Evolutionary conservation across 2,888 invertebrate genomes (phyloP).

Genomic region (Xylocampa areola): DNA sequence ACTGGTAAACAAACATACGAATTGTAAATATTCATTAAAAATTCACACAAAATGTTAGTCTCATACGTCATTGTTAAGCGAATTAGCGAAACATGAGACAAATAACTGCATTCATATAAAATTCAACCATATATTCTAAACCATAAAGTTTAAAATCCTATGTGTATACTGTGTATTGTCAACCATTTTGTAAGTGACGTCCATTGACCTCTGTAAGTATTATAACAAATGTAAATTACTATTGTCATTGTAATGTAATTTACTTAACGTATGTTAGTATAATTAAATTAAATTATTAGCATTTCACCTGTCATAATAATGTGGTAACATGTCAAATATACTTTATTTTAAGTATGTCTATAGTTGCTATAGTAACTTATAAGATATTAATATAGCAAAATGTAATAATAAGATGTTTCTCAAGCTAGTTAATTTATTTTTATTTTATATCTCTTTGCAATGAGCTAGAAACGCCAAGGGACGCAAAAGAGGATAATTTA

Average conservation of each 20-base stretch:
- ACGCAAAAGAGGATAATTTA: too few species aligned
- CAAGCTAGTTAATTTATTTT: too few species aligned
- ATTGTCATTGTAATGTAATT: conserved; percentile 28
- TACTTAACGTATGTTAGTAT: conserved; percentile 11
- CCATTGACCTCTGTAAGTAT: conserved; percentile 34
- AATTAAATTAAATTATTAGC: conserved; percentile 9
- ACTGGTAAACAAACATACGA: conserved; percentile 55
- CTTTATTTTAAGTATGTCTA: not conserved
- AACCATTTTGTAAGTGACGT: conserved; percentile 32
- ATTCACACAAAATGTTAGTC: conserved; percentile 50
- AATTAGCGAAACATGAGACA: conserved; percentile 58
- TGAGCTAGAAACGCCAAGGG: too few species aligned
- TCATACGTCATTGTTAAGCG: conserved; percentile 69
- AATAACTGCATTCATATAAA: conserved; percentile 14
- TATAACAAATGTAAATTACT: conserved; percentile 39
- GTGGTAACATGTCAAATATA: not conserved
- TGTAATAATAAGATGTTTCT: too few species aligned
- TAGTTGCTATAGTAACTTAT: too few species aligned
- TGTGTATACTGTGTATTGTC: conserved; percentile 16
- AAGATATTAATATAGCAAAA: too few species aligned
- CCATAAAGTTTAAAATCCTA: conserved; percentile 24
- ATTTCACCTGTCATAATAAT: conserved; percentile 9
- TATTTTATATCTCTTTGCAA: too few species aligned
- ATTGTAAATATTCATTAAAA: conserved; percentile 65
- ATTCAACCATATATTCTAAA: not conserved